Evolutionary conservation across 2,797 vertebrate species (phyloP), one percentile per base, ranked within the genome.

Genomic region (Rhodeus uyekii): DNA sequence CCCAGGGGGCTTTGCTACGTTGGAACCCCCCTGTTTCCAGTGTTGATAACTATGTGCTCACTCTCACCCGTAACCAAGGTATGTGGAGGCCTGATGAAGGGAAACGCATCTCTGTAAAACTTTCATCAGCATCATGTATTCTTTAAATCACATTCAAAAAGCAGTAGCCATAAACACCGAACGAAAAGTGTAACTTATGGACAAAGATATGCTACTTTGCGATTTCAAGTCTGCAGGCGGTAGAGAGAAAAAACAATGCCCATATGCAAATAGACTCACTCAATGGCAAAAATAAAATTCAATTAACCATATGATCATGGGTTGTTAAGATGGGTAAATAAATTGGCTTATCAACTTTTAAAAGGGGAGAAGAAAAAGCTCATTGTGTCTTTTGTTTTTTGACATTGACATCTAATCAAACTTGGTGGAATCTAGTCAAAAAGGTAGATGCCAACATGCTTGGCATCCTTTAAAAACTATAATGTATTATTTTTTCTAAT

Each of bases 11-110:
- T 0, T 89, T 98, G 88, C 91, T 99, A 83, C 94, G 94, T 85
- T 99, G 98, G 98, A 96, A 92, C 58, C 92, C 97, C 0, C 97
- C 97, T 0, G 72, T 93, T 48, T 95, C 96, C 0, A 95, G 89
- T 0, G 97, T 99, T 46, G 98, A 99, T 88, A 98, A 95, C 91
- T 99, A 98, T 0, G 91, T 98, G 77, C 92, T 99, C 36, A 87
- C 96, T 13, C 94, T 99, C 85, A 98, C 96, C 0, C 93, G 90
- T 85, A 96, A 85, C 13, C 85, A 96, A 90, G 94, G 98, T 99
- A 91, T 73, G 89, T 65, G 61, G 12, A 79, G 19, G 67, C 46
- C 22, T 44, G 39, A 64, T 77, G 27, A 18, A 64, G 22, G 3
- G 58, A 58, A 60, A 55, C 50, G 44, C 38, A 16, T 42, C 65